Evolutionary conservation across 1,140 invertebrate genomes (phyloP), one percentile per base, ranked within the genome.

Genomic region (Spodoptera litura): DNA sequence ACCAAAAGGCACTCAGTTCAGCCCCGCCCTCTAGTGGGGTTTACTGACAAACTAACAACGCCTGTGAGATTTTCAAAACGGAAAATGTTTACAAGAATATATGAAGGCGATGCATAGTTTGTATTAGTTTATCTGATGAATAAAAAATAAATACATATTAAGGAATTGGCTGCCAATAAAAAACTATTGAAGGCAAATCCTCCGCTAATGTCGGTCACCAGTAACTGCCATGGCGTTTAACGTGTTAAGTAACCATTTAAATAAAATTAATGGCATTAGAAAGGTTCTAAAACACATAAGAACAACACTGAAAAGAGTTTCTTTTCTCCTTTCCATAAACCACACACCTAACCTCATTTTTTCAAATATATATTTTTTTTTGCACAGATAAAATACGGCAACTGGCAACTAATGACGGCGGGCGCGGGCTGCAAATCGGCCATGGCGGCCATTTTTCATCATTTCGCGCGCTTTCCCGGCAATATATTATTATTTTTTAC

Each of bases 401-500:
- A 62, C 82, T 88, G 79, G 73, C 38, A 79, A 59, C 83, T 89
- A 90, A 90, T 91, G 88, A 90, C 85, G 84, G 78, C 78, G 85
- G 82, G 72, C 82, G 84, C 86, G 85, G 84, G 74, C 76, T 78
- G 85, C 76, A 82, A 83, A 88, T 86, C 81, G 81, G 81, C 62
- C 79, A 84, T 58, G 80, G 83, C 80, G 81, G 87, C 87, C 81
- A 92, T 92, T 87, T 88, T 89, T 92, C 88, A 89, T 87, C 70
- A 88, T 92, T 91, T 91, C 85, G 84, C 83, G 81, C 84, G 83
- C 75, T 90, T 75, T 64, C 58, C 73, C 49, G 79, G 81, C 87
- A 79, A 89, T 90, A 89, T 88, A 86, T 90, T 88, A 88, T 89
- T 44, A 44, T 84, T 89, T 87, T 89, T 89, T 89, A 86, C 80